These are phyloP conservation scores for Limulus polyphemus DNA, from an alignment of 2,888 invertebrate species.

Conservation along the genomic window DNA sequence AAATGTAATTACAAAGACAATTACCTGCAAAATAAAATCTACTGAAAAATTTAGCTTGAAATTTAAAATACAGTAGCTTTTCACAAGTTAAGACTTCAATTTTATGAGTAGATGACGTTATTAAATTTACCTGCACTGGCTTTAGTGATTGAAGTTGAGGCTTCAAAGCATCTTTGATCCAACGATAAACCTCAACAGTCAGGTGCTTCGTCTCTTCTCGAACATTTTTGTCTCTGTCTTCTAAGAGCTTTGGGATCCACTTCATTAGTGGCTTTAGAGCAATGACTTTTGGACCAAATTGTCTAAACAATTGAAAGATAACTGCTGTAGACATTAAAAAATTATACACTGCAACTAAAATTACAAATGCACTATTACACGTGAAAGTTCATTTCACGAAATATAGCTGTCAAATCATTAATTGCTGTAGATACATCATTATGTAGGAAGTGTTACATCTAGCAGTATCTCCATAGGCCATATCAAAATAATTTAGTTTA, in stretches of 20 bases:
- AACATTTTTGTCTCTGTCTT: slow-evolving; percentile 79
- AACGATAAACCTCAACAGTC: slow-evolving; percentile 84
- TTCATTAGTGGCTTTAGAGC: slow-evolving; percentile 77
- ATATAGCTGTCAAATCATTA: not conserved
- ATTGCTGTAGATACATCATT: too few species aligned
- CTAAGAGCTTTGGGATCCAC: slow-evolving; percentile 65
- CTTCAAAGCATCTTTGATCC: slow-evolving; percentile 64
- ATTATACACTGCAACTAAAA: not conserved
- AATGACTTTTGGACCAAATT: slow-evolving; percentile 85
- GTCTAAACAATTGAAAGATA: slow-evolving; percentile 32
- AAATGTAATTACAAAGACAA: too few species aligned
- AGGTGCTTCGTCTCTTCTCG: slow-evolving; percentile 82
- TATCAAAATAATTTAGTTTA: too few species aligned
- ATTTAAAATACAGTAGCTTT: too few species aligned
- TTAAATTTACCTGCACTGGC: slow-evolving; percentile 54
- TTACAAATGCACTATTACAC: slow-evolving; percentile 1
- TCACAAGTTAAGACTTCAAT: too few species aligned
- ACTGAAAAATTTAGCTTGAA: too few species aligned
- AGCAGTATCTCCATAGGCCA: too few species aligned
- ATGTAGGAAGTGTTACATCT: too few species aligned
- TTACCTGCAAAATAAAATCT: too few species aligned
- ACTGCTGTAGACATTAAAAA: not conserved
- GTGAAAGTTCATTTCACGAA: slow-evolving; percentile 1
- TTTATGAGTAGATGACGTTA: too few species aligned
- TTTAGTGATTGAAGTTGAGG: slow-evolving; percentile 74